phyloP scores from a whole-genome alignment of 2,888 invertebrate genomes.

The Acanthosepion esculentum region DNA sequence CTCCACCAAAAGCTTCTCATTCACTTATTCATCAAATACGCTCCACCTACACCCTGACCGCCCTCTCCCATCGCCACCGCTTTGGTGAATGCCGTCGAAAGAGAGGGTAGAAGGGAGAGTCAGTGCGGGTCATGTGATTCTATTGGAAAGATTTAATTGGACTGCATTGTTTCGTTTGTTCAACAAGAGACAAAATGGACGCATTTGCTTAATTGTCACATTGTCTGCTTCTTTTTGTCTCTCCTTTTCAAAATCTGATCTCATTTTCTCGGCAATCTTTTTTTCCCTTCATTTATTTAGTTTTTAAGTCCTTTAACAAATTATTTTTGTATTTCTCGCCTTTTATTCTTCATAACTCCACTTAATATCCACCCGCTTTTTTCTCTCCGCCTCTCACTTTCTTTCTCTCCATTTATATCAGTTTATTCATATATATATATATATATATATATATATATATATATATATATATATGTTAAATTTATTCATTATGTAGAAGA shows the following conservation, averaged over 20 bases:
- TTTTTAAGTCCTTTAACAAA: neutral
- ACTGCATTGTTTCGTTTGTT: neutral
- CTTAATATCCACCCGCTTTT: neutral
- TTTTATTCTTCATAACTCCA: neutral
- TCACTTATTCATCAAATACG: too few relatives aligned
- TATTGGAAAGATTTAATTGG: constrained; percentile 6
- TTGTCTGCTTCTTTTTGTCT: neutral
- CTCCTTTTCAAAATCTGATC: neutral
- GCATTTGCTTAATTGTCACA: neutral
- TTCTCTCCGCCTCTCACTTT: too few relatives aligned
- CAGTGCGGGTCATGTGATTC: neutral
- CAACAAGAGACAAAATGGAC: neutral
- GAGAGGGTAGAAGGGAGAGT: neutral
- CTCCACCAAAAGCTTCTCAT: too few relatives aligned
- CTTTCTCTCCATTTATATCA: too few relatives aligned
- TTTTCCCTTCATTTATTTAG: neutral
- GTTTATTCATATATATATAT: neutral
- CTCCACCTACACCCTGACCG: too few relatives aligned
- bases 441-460: neutral
- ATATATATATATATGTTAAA: neutral
- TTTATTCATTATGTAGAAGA: neutral
- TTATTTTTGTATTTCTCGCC: neutral
- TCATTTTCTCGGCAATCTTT: neutral
- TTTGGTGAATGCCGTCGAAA: neutral
- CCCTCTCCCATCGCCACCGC: too few relatives aligned